Evolutionary conservation across 2,113 vertebrate species (phyloP), one percentile per base, ranked within the genome.

Genomic region (Prietella phreatophila): DNA sequence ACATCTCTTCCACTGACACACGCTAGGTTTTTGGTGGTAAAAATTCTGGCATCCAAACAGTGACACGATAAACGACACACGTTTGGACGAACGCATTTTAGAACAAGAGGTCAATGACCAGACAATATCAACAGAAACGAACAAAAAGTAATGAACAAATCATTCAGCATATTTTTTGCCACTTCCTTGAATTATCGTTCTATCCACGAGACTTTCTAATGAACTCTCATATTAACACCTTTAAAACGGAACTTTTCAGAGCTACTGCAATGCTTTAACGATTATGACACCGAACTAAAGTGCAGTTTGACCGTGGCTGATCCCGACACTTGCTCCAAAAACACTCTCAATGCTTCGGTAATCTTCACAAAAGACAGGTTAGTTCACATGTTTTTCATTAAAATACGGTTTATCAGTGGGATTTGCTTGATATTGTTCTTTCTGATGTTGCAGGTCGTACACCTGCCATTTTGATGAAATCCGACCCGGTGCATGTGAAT

Each of bases 221-320:
- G 4, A 47, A 42, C 39, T 47, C 27, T 47, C 27, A 50, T 14
- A 22, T 22, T 36, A 50, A 30, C 27, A 22, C 6, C 25, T 53
- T 53, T 13, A 9, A 14, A 50, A 55, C 9, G 1, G 4, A 47
- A 47, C 42, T 76, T 15, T 11, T 0, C 20, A 30, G 61, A 19
- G 55, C n/a, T 4, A 56, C 80, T 94, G 5, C 55, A 85, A 4
- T 95, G 94, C 78, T 90, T 88, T 71, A 90, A 92, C 73, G 91
- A 95, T 89, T 89, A 4, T 14, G 65, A 53, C 0, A 0, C 5
- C 0, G 0, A 0, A 1, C 89, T 93, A 80, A 69, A 9, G 36
- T 95, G 95, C 78, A 56, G 83, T 0, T 75, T 94, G 10, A 30
- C 22, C 7, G 30, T 69, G 14, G 50, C 86, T 0, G 75, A 30